Conservation (phyloP, 2,797 vertebrate species). For the Pagetopsis macropterus region DNA sequence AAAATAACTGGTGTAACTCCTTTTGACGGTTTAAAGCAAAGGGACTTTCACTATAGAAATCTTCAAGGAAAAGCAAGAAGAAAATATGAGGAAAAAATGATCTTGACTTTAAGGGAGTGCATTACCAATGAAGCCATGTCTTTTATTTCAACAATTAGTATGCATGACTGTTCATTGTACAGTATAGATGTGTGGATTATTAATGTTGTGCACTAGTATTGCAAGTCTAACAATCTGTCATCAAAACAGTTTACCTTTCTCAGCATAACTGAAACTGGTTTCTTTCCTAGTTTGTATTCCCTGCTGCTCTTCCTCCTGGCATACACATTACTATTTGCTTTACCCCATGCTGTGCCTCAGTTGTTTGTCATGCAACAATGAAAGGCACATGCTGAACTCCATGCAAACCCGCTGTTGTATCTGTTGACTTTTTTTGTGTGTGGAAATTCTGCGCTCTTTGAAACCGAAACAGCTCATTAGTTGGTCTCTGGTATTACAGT, state of each 20-base stretch:
- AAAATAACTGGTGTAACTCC: constrained; percentile 51
- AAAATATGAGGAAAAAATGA: not conserved
- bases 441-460: constrained; percentile 17
- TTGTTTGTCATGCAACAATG: constrained; percentile 64
- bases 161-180: constrained; percentile 25
- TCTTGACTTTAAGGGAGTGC: not conserved
- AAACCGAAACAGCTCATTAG: constrained; percentile 41
- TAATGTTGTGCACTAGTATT: constrained; percentile 41
- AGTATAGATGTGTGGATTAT: constrained; percentile 46
- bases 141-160: constrained; percentile 16
- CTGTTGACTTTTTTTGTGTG: constrained; percentile 29
- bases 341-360: constrained; percentile 51
- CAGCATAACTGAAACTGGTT: constrained; percentile 54
- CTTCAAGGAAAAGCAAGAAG: constrained; percentile 22
- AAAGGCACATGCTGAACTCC: constrained; percentile 64
- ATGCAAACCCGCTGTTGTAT: constrained; percentile 47
- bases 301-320: constrained; percentile 27
- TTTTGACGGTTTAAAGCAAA: constrained; percentile 22
- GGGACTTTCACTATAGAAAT: constrained; percentile 12
- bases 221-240: constrained; percentile 59
- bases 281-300: constrained; percentile 54
- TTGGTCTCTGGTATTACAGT: not conserved
- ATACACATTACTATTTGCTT: constrained; percentile 50
- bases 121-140: not conserved
- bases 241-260: constrained; percentile 66